Evolutionary conservation across 2,113 vertebrate genomes (phyloP).

Genomic region (Serinus canaria): DNA sequence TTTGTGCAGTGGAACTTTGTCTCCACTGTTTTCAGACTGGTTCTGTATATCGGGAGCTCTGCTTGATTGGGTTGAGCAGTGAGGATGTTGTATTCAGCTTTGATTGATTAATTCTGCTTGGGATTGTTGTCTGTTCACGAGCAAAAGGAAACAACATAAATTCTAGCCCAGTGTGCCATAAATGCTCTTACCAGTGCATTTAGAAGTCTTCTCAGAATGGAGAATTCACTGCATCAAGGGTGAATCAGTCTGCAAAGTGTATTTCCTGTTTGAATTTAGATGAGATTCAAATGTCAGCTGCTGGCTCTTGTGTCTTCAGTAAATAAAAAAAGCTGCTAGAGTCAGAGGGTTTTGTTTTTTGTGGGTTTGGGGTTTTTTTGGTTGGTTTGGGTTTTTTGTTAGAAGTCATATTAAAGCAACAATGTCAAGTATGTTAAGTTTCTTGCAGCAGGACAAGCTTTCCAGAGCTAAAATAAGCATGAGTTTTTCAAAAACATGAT

Average conservation of each 20-base stretch:
- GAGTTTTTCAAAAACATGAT: neutral
- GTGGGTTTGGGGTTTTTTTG: neutral
- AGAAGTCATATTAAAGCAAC: neutral
- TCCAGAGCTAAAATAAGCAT: neutral
- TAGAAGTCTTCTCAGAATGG: neutral
- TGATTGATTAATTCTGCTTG: neutral
- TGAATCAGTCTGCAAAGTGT: neutral
- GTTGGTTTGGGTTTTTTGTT: neutral
- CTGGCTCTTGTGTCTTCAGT: neutral
- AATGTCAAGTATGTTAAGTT: neutral
- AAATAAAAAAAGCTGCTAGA: neutral
- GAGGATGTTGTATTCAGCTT: neutral
- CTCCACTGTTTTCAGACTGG: neutral
- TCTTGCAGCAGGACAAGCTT: neutral
- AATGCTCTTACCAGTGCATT: neutral
- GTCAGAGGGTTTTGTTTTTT: neutral
- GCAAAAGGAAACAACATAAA: neutral
- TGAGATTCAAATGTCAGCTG: constrained; percentile 3
- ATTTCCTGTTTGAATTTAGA: constrained; percentile 14
- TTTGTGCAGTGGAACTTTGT: neutral
- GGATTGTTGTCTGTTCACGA: neutral
- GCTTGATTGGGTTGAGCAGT: neutral
- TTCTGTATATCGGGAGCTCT: neutral
- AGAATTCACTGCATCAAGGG: neutral
- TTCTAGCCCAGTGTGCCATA: neutral